phyloP scores from a whole-genome alignment of 64 coral and sea anemone species.

The Montipora cactus region DNA sequence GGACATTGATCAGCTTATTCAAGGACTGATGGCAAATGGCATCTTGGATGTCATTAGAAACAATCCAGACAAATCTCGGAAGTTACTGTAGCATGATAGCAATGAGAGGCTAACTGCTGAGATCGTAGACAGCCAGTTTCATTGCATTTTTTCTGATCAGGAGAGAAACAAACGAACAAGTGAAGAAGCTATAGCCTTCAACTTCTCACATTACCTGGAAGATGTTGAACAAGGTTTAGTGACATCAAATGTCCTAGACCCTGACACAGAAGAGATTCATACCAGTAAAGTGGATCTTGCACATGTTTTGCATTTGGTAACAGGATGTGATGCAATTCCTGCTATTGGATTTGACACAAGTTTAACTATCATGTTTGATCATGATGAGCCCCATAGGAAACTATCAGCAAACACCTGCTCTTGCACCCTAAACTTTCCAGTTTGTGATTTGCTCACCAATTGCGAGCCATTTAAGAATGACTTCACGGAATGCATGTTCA shows the following conservation, averaged over 20 bases:
- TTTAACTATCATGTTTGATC: slow-evolving; percentile 61
- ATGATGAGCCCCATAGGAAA: slow-evolving; percentile 55
- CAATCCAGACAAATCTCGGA: slow-evolving; percentile 57
- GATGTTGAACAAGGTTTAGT: slow-evolving; percentile 63
- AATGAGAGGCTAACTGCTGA: slow-evolving; percentile 69
- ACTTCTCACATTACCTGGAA: slow-evolving; percentile 72
- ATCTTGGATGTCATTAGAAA: slow-evolving; percentile 67
- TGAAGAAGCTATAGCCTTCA: slow-evolving; percentile 72
- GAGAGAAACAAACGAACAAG: slow-evolving; percentile 65
- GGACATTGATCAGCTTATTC: slow-evolving; percentile 73
- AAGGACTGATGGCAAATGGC: slow-evolving; percentile 56
- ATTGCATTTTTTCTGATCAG: slow-evolving; percentile 30
- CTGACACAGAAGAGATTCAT: slow-evolving; percentile 40
- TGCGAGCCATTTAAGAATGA: slow-evolving; percentile 57
- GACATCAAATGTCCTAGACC: slow-evolving; percentile 39
- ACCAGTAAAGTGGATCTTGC: slow-evolving; percentile 37
- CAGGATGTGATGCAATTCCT: slow-evolving; percentile 67
- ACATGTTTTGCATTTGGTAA: slow-evolving; percentile 74
- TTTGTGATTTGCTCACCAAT: slow-evolving; percentile 46
- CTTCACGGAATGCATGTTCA: slow-evolving; percentile 78
- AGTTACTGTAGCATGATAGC: slow-evolving; percentile 12
- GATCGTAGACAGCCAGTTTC: slow-evolving; percentile 64
- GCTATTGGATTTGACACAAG: slow-evolving; percentile 66
- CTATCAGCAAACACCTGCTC: slow-evolving; percentile 76
- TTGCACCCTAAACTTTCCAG: slow-evolving; percentile 59